Percentiles rank a stretch among this genome's conserved stretches.
These are phyloP conservation scores for Petrocephalus schoutedeni DNA, from an alignment of 2,797 vertebrate genomes.

Conservation along the genomic window DNA sequence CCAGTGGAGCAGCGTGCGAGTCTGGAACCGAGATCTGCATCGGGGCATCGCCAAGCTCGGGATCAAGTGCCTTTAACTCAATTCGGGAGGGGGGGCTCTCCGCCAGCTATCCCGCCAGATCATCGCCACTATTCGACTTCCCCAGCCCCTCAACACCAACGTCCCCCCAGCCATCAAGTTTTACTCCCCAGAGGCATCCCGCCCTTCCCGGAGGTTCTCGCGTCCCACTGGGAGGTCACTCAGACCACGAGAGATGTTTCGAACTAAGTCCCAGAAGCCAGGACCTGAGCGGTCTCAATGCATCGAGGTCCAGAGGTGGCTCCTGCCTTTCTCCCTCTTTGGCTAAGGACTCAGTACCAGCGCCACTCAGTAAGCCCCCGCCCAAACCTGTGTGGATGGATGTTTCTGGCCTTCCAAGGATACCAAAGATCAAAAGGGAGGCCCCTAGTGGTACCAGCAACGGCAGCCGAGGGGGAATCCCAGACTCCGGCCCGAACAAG, in stretches of 20 bases:
- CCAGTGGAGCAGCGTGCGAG: conserved; percentile 45
- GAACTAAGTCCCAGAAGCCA: conserved; percentile 31
- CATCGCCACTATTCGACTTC: conserved; percentile 38
- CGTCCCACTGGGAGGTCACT: conserved; percentile 36
- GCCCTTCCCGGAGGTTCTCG: not conserved
- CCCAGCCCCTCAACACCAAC: conserved; percentile 21
- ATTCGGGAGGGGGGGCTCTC: conserved; percentile 41
- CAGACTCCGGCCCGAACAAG: conserved; percentile 69
- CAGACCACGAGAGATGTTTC: not conserved
- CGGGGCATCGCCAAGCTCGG: conserved; percentile 40
- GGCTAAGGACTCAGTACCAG: conserved; percentile 32
- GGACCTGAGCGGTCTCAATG: conserved; percentile 22
- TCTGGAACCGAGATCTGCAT: conserved; percentile 27
- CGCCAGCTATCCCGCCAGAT: conserved; percentile 32
- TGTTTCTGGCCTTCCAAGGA: conserved; percentile 82
- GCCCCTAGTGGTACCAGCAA: conserved; percentile 18
- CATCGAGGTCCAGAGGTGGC: conserved; percentile 15
- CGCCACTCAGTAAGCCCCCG: conserved; percentile 48
- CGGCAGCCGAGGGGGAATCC: conserved; percentile 46
- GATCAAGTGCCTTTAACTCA: conserved; percentile 44
- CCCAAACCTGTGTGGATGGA: conserved; percentile 70
- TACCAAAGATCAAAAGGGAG: conserved; percentile 88
- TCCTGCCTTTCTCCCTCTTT: conserved; percentile 38
- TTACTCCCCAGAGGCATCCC: conserved; percentile 31
- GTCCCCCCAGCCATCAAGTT: conserved; percentile 18